Conservation (phyloP, 1,140 invertebrate genomes). For the Drosophila sechellia region DNA sequence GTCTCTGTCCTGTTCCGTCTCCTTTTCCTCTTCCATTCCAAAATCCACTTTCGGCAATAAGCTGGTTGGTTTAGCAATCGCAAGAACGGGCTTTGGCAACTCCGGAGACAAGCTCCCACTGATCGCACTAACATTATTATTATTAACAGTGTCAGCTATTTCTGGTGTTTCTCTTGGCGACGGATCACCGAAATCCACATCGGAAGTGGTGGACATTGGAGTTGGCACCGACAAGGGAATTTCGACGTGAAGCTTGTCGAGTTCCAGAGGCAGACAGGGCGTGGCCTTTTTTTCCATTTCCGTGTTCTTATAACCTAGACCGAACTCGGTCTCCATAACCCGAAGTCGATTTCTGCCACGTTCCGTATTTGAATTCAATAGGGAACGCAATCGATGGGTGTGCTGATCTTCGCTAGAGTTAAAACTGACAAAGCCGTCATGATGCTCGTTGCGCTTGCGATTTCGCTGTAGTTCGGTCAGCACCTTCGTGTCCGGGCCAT, state of each 20-base stretch:
- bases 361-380: slow-evolving; percentile 36
- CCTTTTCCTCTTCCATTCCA: too few species aligned
- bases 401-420: slow-evolving; percentile 50
- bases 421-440: slow-evolving; percentile 48
- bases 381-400: slow-evolving; percentile 14
- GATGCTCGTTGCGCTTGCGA: slow-evolving; percentile 69
- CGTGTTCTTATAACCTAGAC: slow-evolving; percentile 4
- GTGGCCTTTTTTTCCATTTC: not conserved
- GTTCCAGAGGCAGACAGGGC: slow-evolving; percentile 33
- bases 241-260: slow-evolving; percentile 32
- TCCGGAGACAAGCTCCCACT: too few species aligned
- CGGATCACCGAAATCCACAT: slow-evolving; percentile 34
- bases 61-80: not conserved
- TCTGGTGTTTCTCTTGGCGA: slow-evolving; percentile 1
- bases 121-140: slow-evolving; percentile 4
- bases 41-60: not conserved
- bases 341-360: slow-evolving; percentile 41
- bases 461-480: slow-evolving; percentile 72
- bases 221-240: slow-evolving; percentile 10
- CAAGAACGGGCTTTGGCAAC: not conserved
- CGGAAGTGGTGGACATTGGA: slow-evolving; percentile 82
- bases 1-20: not conserved
- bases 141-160: slow-evolving; percentile 23
- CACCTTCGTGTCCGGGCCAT: slow-evolving; percentile 22
- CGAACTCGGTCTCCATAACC: slow-evolving; percentile 62